Percentiles rank a stretch among this genome's conserved stretches.
Evolutionary conservation across 2,113 vertebrate genomes (phyloP).

Genomic region (Alethe diademata): DNA sequence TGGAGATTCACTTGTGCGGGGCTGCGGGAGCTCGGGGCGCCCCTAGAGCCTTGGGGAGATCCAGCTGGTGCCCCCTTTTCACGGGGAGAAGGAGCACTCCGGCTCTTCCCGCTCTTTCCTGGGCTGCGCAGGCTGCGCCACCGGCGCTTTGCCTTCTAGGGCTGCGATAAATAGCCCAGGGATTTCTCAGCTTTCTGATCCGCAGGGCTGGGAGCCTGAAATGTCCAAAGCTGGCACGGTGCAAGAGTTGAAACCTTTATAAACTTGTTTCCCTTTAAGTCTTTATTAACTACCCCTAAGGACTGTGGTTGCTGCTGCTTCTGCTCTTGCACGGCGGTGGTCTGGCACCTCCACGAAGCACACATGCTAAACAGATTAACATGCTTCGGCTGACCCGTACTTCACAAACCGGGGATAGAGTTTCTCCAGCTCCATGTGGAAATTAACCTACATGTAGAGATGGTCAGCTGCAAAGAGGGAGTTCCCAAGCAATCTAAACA

Average conservation of each 20-base stretch:
- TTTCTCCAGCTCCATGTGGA: slow-evolving; percentile 85
- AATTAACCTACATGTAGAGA: slow-evolving; percentile 81
- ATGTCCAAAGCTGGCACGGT: neutral
- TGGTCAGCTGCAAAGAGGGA: slow-evolving; percentile 79
- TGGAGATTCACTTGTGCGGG: accelerated
- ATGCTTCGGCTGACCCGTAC: slow-evolving; percentile 83
- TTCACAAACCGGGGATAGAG: slow-evolving; percentile 79
- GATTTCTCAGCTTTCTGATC: neutral
- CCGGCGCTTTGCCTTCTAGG: accelerated
- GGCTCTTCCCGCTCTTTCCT: neutral
- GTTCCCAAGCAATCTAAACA: slow-evolving; percentile 83
- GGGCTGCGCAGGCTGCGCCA: accelerated
- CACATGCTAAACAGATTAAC: slow-evolving; percentile 93
- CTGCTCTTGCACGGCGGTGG: slow-evolving; percentile 79
- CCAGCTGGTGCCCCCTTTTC: neutral
- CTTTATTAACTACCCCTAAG: slow-evolving; percentile 75
- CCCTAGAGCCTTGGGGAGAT: accelerated
- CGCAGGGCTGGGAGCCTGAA: neutral
- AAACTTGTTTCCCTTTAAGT: slow-evolving; percentile 62
- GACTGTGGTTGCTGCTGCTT: slow-evolving; percentile 58
- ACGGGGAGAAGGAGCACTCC: accelerated
- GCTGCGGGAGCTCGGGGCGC: accelerated
- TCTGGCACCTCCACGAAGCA: slow-evolving; percentile 78
- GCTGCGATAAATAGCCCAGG: neutral
- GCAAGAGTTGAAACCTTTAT: slow-evolving; percentile 34